These are phyloP conservation scores for Drosophila sp. DNA, from an alignment of 1,140 invertebrate species.

Conservation along the genomic window DNA sequence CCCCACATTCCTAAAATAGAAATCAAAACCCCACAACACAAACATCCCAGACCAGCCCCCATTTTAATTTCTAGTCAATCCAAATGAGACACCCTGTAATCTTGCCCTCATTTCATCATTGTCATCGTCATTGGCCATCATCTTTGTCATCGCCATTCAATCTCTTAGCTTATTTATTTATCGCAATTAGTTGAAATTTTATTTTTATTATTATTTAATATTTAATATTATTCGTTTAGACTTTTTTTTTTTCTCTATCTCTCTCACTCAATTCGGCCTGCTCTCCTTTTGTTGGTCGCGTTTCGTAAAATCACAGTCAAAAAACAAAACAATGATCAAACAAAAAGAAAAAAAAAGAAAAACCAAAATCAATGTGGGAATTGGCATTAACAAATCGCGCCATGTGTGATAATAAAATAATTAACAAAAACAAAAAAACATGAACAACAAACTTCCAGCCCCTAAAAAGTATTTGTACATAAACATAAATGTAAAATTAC, in stretches of 20 bases:
- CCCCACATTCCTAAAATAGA: conserved; percentile 34
- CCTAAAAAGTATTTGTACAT: conserved; percentile 57
- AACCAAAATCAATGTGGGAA: conserved; percentile 41
- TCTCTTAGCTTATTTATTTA: conserved; percentile 49
- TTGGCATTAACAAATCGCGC: conserved; percentile 45
- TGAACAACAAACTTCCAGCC: conserved; percentile 27
- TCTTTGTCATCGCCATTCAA: conserved; percentile 6
- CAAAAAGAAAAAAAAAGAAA: neutral
- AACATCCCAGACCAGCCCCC: neutral
- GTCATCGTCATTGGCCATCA: neutral
- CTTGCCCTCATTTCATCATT: conserved; percentile 39
- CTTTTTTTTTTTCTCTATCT: neutral
- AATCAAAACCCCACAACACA: conserved; percentile 17
- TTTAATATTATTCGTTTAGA: conserved; percentile 16
- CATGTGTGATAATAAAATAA: conserved; percentile 76
- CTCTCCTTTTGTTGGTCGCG: neutral
- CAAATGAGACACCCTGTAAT: conserved; percentile 59
- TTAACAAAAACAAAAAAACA: conserved; percentile 65
- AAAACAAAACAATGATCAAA: neutral
- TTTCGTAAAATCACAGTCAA: neutral
- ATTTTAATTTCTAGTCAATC: conserved; percentile 12
- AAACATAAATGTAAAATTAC: conserved; percentile 55
- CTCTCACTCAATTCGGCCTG: neutral
- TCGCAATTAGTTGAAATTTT: conserved; percentile 69
- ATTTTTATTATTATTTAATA: conserved; percentile 39